These are phyloP conservation scores for Cactoblastis cactorum DNA, from an alignment of 2,888 invertebrate species.

Conservation along the genomic window DNA sequence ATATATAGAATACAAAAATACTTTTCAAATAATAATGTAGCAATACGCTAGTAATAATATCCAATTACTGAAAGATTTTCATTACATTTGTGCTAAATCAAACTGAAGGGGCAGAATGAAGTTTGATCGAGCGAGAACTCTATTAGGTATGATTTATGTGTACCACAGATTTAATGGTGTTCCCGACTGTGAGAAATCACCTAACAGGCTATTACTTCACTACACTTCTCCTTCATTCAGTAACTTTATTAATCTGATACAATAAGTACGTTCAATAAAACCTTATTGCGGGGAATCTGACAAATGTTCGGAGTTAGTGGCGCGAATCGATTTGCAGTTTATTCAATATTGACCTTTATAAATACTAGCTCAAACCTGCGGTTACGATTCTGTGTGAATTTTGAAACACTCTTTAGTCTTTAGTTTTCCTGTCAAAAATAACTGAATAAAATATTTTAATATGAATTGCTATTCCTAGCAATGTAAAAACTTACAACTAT, in stretches of 20 bases:
- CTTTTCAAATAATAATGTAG: background rate
- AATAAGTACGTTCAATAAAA: constrained; percentile 15
- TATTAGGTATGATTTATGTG: constrained; percentile 15
- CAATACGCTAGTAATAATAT: background rate
- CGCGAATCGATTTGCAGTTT: background rate
- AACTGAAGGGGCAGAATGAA: constrained; percentile 13
- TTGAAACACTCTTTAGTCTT: too few relatives aligned
- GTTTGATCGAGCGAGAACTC: constrained; percentile 7
- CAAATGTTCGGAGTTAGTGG: constrained; percentile 7
- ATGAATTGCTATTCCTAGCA: too few relatives aligned
- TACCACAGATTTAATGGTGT: constrained; percentile 6
- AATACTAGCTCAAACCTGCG: too few relatives aligned
- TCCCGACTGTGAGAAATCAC: constrained; percentile 14
- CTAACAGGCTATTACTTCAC: constrained; percentile 15
- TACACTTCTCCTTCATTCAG: constrained; percentile 7
- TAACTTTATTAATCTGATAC: constrained; percentile 16
- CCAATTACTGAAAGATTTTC: background rate
- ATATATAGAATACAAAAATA: background rate
- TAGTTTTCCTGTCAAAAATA: too few relatives aligned
- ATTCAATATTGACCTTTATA: background rate
- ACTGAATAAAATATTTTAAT: too few relatives aligned
- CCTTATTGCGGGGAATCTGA: constrained; percentile 10
- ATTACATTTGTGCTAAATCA: constrained; percentile 3
- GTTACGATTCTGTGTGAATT: too few relatives aligned
- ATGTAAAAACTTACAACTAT: too few relatives aligned